Evolutionary conservation across 1,140 invertebrate genomes (phyloP).

Genomic region (Scaptodrosophila lebanonensis): DNA sequence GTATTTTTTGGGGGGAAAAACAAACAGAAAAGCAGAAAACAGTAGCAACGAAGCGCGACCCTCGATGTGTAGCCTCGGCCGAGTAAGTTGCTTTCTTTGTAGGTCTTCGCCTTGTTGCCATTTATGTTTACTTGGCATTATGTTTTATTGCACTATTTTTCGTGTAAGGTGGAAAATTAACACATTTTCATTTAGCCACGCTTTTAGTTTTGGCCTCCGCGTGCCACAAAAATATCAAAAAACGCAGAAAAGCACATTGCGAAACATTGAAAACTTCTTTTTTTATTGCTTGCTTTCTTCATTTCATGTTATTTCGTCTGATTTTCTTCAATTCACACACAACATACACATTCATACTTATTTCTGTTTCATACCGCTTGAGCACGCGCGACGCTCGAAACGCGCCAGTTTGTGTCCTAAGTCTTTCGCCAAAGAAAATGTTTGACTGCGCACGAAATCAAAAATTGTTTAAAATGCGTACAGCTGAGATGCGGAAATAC

Average conservation of each 20-base stretch:
- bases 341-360: conserved; percentile 13
- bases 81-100: neutral
- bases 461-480: too few relatives aligned
- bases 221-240: conserved; percentile 10
- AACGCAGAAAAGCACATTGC: too few relatives aligned
- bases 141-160: conserved; percentile 31
- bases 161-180: too few relatives aligned
- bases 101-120: conserved; percentile 2
- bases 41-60: too few relatives aligned
- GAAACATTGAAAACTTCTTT: conserved; percentile 37
- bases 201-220: too few relatives aligned
- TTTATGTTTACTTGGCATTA: conserved; percentile 9
- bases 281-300: conserved; percentile 9
- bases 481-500: too few relatives aligned
- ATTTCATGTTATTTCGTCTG: too few relatives aligned
- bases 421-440: conserved; percentile 39
- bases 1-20: conserved; percentile 35
- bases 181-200: too few relatives aligned
- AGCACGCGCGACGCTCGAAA: conserved; percentile 33
- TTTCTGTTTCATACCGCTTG: conserved; percentile 46
- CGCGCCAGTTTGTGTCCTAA: conserved; percentile 61
- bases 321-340: neutral
- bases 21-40: conserved; percentile 46
- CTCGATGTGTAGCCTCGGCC: conserved; percentile 10
- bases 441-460: conserved; percentile 12